Base-by-base conservation (phyloP, 2,888 invertebrate genomes). In the Carpatolechia fugitivella region DNA sequence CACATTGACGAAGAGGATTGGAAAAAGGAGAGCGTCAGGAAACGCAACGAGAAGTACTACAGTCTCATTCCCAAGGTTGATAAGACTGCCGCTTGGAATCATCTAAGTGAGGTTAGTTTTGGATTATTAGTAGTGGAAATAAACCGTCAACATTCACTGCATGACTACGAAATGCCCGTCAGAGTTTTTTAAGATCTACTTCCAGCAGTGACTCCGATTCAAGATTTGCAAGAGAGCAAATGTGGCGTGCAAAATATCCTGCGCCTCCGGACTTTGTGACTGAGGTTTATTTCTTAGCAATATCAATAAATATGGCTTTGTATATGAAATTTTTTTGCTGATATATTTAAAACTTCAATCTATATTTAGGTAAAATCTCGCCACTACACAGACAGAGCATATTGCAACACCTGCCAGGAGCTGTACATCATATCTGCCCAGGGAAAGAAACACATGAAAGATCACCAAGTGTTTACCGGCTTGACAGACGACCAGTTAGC, bases 401-500 rank as follows among this genome's bases (percentile, higher is more conserved):
- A 93, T 68, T 96, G 95, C 67, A 89, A 92, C 60, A 91, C 87
- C 4, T 96, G 95, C 66, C 86, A 92, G 48, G 82, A 85, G 55
- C 85, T 95, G 20, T 88, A 92, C 54, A 57, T 78, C 4, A 59
- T 79, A 16, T 77, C 83, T 0, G 13, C 44, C 10, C 73, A 82
- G 49, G 75, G 68, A 11, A 74, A 73, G 54, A 78, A 90, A 49
- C 95, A 95, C 70, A 63, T 70, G 0, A 84, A 88, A 56, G 95
- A 95, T 68, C 88, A 90, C 58, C 79, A 90, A 20, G 69, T 93
- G 0, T 74, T 84, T 8, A 81, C 79, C 30, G 83, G 89, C 20
- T 68, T 95, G 5, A 87, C 90, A 0, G 92, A 93, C 67, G 82
- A 93, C 60, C 86, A 92, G 60, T 77, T 95, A 18, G 67, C 70